Conservation (phyloP, 2,797 vertebrate genomes). For the Momotus momota region DNA sequence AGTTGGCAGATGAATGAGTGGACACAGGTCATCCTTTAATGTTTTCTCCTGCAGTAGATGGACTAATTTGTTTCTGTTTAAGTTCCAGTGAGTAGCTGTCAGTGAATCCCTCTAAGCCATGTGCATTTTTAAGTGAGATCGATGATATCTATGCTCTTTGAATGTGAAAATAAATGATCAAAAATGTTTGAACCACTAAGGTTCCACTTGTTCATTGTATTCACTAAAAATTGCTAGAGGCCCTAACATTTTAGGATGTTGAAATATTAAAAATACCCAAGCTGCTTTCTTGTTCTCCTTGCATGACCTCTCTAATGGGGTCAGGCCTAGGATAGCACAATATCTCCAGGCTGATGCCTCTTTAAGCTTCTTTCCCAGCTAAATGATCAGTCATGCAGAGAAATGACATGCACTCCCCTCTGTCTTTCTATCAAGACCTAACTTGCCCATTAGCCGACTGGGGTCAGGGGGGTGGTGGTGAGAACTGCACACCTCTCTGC, state of each 20-base stretch:
- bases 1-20: neutral
- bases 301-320: constrained; percentile 46
- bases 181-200: neutral
- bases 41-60: neutral
- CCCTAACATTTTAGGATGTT: neutral
- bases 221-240: constrained; percentile 2
- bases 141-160: neutral
- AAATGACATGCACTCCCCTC: neutral
- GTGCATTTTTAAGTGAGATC: neutral
- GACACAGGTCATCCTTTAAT: neutral
- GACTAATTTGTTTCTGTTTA: neutral
- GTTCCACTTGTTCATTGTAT: neutral
- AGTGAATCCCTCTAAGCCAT: neutral
- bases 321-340: constrained; percentile 38
- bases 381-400: constrained; percentile 65
- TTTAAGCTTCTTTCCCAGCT: constrained; percentile 61
- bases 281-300: constrained; percentile 44
- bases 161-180: neutral
- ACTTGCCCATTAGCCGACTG: constrained; percentile 33
- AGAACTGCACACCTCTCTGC: neutral
- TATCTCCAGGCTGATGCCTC: constrained; percentile 43
- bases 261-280: neutral
- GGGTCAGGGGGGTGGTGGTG: neutral
- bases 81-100: neutral
- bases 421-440: constrained; percentile 30